Evolutionary conservation across 2,797 vertebrate species (phyloP).

Genomic region (Acropternis orthonyx): DNA sequence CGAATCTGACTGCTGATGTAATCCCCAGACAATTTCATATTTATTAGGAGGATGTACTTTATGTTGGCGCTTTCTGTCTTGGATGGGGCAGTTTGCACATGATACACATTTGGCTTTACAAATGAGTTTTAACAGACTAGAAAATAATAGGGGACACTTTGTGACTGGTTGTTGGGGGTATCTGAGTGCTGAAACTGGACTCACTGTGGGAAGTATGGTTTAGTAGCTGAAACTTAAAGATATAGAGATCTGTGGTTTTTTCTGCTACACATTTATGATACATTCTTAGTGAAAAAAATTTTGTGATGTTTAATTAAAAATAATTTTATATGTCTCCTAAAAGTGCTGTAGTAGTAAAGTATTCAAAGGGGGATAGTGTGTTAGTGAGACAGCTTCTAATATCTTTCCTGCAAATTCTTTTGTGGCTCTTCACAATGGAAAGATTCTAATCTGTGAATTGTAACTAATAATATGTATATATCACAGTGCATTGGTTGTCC

Average conservation of each 20-base stretch:
- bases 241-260: background rate
- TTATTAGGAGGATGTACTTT: background rate
- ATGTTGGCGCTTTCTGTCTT: background rate
- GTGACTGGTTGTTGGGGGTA: background rate
- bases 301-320: background rate
- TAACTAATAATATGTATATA: background rate
- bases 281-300: background rate
- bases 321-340: background rate
- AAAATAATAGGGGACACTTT: background rate
- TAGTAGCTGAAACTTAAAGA: background rate
- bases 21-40: background rate
- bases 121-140: background rate
- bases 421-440: background rate
- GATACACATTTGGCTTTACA: background rate
- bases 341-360: background rate
- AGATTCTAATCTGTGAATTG: background rate
- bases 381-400: background rate
- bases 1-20: slow-evolving; percentile 1
- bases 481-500: background rate
- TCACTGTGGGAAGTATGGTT: background rate
- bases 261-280: background rate
- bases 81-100: background rate
- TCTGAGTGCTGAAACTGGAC: background rate
- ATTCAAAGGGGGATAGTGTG: background rate
- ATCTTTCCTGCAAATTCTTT: background rate